Evolutionary conservation across 2,888 invertebrate species (phyloP), one percentile per base, ranked within the genome.

Genomic region (Thysanoteuthis rhombus): DNA sequence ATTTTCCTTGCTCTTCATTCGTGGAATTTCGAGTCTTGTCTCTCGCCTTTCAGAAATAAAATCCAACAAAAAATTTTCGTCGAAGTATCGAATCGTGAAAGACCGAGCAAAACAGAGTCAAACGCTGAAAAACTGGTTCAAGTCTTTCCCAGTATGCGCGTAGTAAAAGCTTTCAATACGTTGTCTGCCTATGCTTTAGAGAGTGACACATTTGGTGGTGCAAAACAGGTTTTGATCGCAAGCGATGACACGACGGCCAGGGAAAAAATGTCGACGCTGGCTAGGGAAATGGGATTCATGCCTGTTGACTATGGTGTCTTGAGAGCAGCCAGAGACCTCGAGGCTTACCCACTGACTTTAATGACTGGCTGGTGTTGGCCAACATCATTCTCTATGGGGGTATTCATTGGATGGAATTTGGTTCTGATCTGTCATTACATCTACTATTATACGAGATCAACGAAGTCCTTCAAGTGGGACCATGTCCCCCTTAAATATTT

Each of bases 101-200:
- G 94, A 90, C 95, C 94, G 1, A 94, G 95, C 92, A 94, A 94
- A n/a, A 92, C 93, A 6, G 92, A 94, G n/a, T 96, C 96, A 3
- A 96, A 96, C 93, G 96, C 96, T 0, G 96, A 96, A 93, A 45
- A n/a, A 25, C 25, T 92, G 22, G 36, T 38, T n/a, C 4, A 28
- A 5, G 45, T 32, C n/a, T 92, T 92, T 16, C 95, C 95, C 4
- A 89, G 94, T 2, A 95, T 96, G 12, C 93, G 93, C 2, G 95
- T 96, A 89, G 96, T 96, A 19, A 96, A 96, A 94, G 96, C 95
- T 0, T 96, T 96, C 94, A 96, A 96, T 94, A 95, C 96, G 12
- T 94, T 96, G n/a, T 96, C 96, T 5, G 95, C 96, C 19, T 96
- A 95, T 93, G 94, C 95, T 10, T 95, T 96, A 95, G 96, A 96